These are phyloP conservation scores for Drosophila subobscura DNA, from an alignment of 1,140 invertebrate species.

Conservation along the genomic window DNA sequence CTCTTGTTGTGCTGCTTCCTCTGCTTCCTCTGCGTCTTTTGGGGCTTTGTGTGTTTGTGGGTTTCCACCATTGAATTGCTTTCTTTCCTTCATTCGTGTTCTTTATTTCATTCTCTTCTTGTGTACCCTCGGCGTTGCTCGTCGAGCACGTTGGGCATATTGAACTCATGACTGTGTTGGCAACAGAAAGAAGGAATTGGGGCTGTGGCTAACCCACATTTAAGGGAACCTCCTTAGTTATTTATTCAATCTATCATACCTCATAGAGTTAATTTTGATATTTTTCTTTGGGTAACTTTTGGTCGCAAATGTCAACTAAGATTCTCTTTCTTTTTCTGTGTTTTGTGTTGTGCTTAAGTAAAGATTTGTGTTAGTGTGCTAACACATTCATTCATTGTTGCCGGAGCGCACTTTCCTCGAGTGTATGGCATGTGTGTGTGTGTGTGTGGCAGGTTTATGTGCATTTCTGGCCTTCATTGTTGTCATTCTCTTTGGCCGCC, in stretches of 20 bases:
- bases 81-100: constrained; percentile 35
- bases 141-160: no score
- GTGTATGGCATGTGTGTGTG: constrained; percentile 53
- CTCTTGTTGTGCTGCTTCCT: constrained; percentile 4
- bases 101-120: constrained; percentile 5
- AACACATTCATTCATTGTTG: constrained; percentile 46
- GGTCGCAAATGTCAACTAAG: no score
- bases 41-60: constrained; percentile 39
- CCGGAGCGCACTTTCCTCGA: constrained; percentile 60
- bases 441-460: constrained; percentile 71
- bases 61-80: constrained; percentile 54
- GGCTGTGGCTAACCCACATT: no score
- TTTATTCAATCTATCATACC: no score
- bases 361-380: constrained; percentile 78
- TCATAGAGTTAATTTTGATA: no score
- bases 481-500: constrained; percentile 67
- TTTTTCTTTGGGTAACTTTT: no score
- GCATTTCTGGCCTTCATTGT: constrained; percentile 75
- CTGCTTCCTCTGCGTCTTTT: constrained; percentile 19
- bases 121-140: no score
- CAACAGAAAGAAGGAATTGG: no score
- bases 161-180: no score
- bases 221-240: no score
- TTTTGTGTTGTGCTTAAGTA: constrained; percentile 78
- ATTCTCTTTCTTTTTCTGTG: constrained; percentile 21